Evolutionary conservation across 2,113 vertebrate species (phyloP), one percentile per base, ranked within the genome.

Genomic region (Todiramphus saurophagus): DNA sequence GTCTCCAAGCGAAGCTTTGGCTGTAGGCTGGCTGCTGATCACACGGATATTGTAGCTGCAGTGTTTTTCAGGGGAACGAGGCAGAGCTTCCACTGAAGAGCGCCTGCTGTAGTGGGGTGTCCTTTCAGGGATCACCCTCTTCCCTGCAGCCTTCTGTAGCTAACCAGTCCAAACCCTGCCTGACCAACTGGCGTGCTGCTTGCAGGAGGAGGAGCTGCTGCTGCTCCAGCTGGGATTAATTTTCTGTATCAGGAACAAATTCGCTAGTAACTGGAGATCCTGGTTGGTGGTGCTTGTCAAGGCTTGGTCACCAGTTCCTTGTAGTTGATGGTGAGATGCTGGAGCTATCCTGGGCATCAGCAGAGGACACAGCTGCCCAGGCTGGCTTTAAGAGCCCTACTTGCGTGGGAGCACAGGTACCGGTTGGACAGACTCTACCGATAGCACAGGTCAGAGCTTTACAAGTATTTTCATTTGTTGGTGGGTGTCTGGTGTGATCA

Each of bases 281-380:
- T 25, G 51, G 30, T 23, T 75, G 84, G 39, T 0, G 0, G 16
- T n/a, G 77, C 43, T 35, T 30, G 4, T 5, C 35, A 13, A 27
- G 90, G 67, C 70, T 58, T 2, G 1, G 55, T 48, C 1, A 0
- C 28, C 37, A 3, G 41, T 25, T 63, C 78, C 24, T 9, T n/a
- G 28, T 1, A 5, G 81, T 4, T 31, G 87, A 19, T 28, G 81
- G 9, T 16, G 84, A n/a, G 23, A 9, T 2, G 37, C 43, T 67
- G 5, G 67, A 9, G 59, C n/a, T 28, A 17, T 16, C n/a, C 58
- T 19, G 59, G 53, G 5, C 7, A 3, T 4, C 7, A 6, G 3
- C 1, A 2, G 25, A 27, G 62, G 37, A 25, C 68, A 41, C 15
- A 39, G 9, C 10, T 50, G 60, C 27, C 73, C 0, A 0, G 56